Evolutionary conservation across 1,140 invertebrate species (phyloP).

Genomic region (Galleria mellonella): DNA sequence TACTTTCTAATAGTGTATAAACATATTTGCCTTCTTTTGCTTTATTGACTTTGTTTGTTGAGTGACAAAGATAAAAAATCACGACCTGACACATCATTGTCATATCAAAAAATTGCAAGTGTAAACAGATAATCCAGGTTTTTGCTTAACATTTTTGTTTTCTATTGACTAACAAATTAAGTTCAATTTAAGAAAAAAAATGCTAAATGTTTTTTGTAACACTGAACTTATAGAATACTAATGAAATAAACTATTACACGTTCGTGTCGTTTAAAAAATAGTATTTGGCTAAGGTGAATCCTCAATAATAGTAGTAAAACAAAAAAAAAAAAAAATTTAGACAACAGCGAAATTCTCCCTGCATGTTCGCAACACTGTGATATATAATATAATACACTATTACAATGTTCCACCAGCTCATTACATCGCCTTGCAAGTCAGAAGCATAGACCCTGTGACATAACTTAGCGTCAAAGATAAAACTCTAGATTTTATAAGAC

Average conservation of each 20-base stretch:
- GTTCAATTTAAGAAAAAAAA: too few species aligned
- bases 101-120: too few species aligned
- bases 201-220: too few species aligned
- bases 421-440: constrained; percentile 4
- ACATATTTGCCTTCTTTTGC: too few species aligned
- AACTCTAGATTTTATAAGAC: constrained; percentile 59
- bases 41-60: too few species aligned
- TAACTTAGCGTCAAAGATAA: constrained; percentile 66
- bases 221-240: too few species aligned
- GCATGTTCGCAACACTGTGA: constrained; percentile 9
- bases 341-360: constrained; percentile 54
- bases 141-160: too few species aligned
- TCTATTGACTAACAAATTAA: too few species aligned
- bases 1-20: background rate
- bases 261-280: background rate
- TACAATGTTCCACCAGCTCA: constrained; percentile 3
- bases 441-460: constrained; percentile 61
- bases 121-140: too few species aligned
- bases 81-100: too few species aligned
- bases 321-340: constrained; percentile 13
- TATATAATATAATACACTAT: constrained; percentile 10
- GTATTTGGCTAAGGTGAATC: constrained; percentile 22
- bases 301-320: constrained; percentile 4
- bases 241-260: too few species aligned
- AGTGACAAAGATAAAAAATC: too few species aligned